phyloP scores from a whole-genome alignment of 2,113 vertebrate genomes.

The Phocoena phocoena region DNA sequence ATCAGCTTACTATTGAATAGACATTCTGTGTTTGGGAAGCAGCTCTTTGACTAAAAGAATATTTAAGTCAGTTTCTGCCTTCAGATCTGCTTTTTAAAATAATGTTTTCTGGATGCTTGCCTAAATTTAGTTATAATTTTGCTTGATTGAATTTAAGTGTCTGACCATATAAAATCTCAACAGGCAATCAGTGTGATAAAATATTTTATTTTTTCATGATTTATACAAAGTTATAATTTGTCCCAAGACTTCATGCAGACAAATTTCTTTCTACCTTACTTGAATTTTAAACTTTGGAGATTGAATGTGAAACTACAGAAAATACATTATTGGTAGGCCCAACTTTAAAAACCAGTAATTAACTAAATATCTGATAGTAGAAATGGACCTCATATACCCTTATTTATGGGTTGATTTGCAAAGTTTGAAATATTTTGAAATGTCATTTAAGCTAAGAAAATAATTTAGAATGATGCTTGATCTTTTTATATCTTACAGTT shows the following conservation, averaged over 20 bases:
- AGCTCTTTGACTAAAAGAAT: slow-evolving; percentile 11
- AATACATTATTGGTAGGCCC: not conserved
- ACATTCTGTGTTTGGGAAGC: slow-evolving; percentile 24
- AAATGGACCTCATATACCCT: not conserved
- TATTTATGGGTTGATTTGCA: slow-evolving; percentile 31
- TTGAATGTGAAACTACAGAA: slow-evolving; percentile 40
- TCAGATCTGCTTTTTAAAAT: slow-evolving; percentile 45
- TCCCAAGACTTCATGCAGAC: not conserved
- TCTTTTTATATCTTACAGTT: slow-evolving; percentile 86
- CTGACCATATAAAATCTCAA: slow-evolving; percentile 24
- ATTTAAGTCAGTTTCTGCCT: slow-evolving; percentile 44
- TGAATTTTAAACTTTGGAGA: slow-evolving; percentile 42
- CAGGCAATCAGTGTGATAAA: not conserved
- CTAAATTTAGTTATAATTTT: slow-evolving; percentile 42
- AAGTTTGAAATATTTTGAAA: slow-evolving; percentile 49
- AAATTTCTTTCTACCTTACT: slow-evolving; percentile 40
- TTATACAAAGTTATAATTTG: slow-evolving; percentile 30
- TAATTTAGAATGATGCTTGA: slow-evolving; percentile 40
- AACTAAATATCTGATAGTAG: not conserved
- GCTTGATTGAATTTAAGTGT: slow-evolving; percentile 35
- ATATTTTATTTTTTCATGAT: slow-evolving; percentile 49
- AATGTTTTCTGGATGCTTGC: slow-evolving; percentile 47
- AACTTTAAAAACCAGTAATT: slow-evolving; percentile 29
- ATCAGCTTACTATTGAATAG: not conserved
- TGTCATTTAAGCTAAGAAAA: slow-evolving; percentile 37